Evolutionary conservation across 1,140 invertebrate species (phyloP).

Genomic region (Megathymus violae): DNA sequence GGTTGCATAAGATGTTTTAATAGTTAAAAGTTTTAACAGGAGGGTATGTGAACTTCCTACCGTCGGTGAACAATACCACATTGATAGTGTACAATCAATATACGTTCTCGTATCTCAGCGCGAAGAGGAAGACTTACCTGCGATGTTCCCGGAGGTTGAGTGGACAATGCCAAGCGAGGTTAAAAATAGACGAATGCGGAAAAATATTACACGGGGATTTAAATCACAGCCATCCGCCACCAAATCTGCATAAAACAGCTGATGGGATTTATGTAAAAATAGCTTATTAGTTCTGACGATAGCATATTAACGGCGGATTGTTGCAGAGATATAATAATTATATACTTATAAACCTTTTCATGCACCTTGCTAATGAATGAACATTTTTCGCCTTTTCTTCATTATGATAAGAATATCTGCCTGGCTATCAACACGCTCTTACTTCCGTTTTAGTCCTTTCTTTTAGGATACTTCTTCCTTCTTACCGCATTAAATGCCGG

Average conservation of each 20-base stretch:
- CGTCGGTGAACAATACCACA: neutral
- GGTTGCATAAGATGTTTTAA: too few species aligned
- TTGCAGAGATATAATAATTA: too few species aligned
- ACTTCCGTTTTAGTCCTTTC: too few species aligned
- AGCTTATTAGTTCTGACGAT: too few species aligned
- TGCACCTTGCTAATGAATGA: too few species aligned
- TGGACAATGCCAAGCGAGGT: constrained; percentile 26
- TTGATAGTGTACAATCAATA: constrained; percentile 32
- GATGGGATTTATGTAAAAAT: constrained; percentile 16
- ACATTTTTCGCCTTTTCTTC: too few species aligned
- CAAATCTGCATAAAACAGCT: constrained; percentile 30
- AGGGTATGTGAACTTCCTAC: constrained; percentile 16
- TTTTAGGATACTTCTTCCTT: too few species aligned
- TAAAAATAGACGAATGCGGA: constrained; percentile 8
- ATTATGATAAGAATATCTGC: too few species aligned
- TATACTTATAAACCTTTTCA: too few species aligned
- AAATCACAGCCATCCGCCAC: constrained; percentile 39
- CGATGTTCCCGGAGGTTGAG: constrained; percentile 33
- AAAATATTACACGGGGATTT: constrained; percentile 14
- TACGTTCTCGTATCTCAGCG: constrained; percentile 23
- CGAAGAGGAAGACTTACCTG: constrained; percentile 25
- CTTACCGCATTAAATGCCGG: too few species aligned
- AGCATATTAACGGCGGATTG: too few species aligned
- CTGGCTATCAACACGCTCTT: too few species aligned
- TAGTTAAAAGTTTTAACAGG: constrained; percentile 3